Conservation (phyloP, 2,888 invertebrate species). For the Metellina segmentata region DNA sequence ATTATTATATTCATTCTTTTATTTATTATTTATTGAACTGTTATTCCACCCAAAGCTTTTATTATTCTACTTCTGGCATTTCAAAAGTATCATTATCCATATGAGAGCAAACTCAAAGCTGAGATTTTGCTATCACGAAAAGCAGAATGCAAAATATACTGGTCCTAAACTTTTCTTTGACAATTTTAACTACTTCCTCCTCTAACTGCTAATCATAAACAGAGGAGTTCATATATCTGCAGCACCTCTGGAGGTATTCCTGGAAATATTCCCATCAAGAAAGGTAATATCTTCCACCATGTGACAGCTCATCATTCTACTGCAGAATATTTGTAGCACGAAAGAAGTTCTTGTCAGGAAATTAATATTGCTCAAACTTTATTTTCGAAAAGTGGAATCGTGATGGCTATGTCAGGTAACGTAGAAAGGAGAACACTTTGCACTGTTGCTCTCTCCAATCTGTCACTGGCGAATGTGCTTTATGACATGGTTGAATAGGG, state of each 20-base stretch:
- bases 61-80: too few species aligned
- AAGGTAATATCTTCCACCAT: neutral
- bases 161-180: too few species aligned
- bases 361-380: slow-evolving; percentile 1
- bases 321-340: neutral
- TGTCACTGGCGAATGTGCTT: neutral
- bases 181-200: neutral
- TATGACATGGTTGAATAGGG: neutral
- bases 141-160: too few species aligned
- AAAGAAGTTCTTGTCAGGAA: slow-evolving; percentile 1
- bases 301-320: neutral
- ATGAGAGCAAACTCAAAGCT: too few species aligned
- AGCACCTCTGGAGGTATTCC: neutral
- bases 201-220: neutral
- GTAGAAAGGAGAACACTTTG: neutral
- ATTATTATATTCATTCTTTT: too few species aligned
- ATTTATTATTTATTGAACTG: too few species aligned
- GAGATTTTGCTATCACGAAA: too few species aligned
- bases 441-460: neutral
- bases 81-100: too few species aligned
- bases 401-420: neutral
- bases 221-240: neutral
- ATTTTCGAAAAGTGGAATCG: neutral
- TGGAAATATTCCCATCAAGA: neutral
- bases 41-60: too few species aligned